Conservation (phyloP, 2,113 vertebrate genomes). For the Xiphias gladius region DNA sequence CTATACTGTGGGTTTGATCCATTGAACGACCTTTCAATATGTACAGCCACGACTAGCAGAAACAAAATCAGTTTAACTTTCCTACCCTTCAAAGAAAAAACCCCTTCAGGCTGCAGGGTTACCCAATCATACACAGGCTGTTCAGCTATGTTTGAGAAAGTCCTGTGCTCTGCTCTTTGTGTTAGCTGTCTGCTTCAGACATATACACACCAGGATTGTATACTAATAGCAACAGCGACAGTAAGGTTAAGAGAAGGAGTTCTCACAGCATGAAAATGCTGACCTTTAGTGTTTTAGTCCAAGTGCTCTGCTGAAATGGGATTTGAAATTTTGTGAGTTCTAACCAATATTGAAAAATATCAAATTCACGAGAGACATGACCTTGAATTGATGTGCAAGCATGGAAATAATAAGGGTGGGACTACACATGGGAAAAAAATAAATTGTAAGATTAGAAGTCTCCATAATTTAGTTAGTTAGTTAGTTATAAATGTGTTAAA, state of each 20-base stretch:
- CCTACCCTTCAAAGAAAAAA: not conserved
- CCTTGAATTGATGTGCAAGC: slow-evolving; percentile 9
- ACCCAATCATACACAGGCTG: not conserved
- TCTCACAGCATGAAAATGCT: slow-evolving; percentile 23
- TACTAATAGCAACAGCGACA: not conserved
- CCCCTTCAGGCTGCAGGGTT: not conserved
- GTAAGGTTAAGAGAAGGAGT: slow-evolving; percentile 6
- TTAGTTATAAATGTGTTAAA: not conserved
- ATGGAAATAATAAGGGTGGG: not conserved
- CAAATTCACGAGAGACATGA: slow-evolving; percentile 9
- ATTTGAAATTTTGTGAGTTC: slow-evolving; percentile 28
- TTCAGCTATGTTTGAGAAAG: not conserved
- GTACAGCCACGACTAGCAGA: not conserved
- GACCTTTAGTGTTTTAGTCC: slow-evolving; percentile 14
- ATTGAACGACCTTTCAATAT: not conserved
- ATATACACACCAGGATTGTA: not conserved
- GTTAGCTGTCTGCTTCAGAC: slow-evolving; percentile 8
- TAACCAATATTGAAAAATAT: slow-evolving; percentile 26
- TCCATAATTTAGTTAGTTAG: not conserved
- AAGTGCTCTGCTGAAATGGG: slow-evolving; percentile 9
- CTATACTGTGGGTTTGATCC: not conserved
- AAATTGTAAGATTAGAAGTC: not conserved
- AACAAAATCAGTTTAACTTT: not conserved
- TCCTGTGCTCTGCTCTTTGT: not conserved
- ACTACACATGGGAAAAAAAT: not conserved